A percentile compares a stretch with the other conserved stretches of the same genome.
Conservation (phyloP, 2,113 vertebrate species). For the Orycteropus afer region DNA sequence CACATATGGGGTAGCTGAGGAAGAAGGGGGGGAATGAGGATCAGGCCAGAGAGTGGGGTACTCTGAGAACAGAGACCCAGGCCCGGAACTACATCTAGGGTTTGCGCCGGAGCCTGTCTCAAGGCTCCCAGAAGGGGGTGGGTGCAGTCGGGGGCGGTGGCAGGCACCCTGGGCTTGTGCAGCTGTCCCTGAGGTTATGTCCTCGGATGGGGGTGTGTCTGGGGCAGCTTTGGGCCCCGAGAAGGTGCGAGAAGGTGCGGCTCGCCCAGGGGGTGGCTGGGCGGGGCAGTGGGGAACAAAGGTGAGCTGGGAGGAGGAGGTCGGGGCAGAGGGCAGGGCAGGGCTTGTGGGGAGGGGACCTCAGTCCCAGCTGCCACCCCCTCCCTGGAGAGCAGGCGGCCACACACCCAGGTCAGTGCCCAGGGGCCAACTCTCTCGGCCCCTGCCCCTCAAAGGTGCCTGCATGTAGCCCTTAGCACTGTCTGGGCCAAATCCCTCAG, state of each 20-base stretch:
- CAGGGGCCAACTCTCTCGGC: not conserved
- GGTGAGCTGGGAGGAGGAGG: conserved; percentile 44
- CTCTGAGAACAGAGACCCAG: not conserved
- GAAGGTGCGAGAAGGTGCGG: not conserved
- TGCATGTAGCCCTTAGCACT: not conserved
- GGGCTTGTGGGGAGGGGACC: not conserved
- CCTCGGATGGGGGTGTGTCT: not conserved
- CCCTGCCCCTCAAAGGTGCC: not conserved
- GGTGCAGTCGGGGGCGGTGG: not conserved
- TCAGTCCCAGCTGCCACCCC: not conserved
- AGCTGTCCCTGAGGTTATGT: not conserved
- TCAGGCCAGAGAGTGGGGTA: not conserved
- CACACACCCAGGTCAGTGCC: conserved; percentile 63
- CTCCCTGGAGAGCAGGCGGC: conserved; percentile 48
- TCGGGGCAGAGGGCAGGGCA: not conserved
- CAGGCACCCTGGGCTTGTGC: not conserved
- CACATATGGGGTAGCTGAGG: not conserved
- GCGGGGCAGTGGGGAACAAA: conserved; percentile 45
- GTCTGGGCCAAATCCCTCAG: not conserved
- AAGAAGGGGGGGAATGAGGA: not conserved
- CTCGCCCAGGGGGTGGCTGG: not conserved
- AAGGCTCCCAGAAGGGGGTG: too few relatives aligned
- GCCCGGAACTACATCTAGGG: not conserved
- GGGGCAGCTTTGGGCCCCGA: not conserved
- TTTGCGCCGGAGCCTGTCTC: not conserved